Percentiles rank a stretch among this genome's conserved stretches.
Evolutionary conservation across 2,888 invertebrate species (phyloP).

Genomic region (Theodoxus fluviatilis): DNA sequence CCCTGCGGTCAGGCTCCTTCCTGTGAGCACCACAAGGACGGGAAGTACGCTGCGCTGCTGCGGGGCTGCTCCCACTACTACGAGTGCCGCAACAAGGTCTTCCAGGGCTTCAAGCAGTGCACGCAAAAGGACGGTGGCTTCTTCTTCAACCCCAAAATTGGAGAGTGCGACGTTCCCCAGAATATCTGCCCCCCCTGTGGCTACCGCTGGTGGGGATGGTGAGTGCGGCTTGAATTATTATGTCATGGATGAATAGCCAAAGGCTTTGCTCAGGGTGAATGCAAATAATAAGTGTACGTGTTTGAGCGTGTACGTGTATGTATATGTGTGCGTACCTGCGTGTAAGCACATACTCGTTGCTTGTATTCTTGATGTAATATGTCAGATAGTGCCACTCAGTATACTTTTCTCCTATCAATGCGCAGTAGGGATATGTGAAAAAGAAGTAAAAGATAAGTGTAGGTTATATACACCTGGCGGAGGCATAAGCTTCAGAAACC

Average conservation of each 20-base stretch:
- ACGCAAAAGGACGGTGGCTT: constrained; percentile 33
- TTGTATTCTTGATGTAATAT: too few species aligned
- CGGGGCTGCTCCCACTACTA: constrained; percentile 39
- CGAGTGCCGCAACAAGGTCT: constrained; percentile 32
- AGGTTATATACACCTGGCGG: too few species aligned
- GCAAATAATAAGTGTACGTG: not conserved
- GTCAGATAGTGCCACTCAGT: too few species aligned
- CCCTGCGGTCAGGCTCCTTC: constrained; percentile 35
- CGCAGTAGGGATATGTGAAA: too few species aligned
- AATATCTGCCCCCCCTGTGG: constrained; percentile 45
- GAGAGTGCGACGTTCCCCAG: constrained; percentile 38
- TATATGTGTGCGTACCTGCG: not conserved
- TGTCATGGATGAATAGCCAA: not conserved
- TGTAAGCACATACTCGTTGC: too few species aligned
- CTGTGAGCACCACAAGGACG: constrained; percentile 33
- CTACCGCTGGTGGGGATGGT: constrained; percentile 44
- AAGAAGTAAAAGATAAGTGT: too few species aligned
- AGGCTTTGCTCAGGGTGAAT: not conserved
- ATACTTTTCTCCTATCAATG: too few species aligned
- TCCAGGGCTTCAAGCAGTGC: constrained; percentile 35
- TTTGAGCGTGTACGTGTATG: not conserved
- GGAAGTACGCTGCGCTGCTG: constrained; percentile 33
- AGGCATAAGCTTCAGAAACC: too few species aligned
- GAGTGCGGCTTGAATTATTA: constrained; percentile 18
- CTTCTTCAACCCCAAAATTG: constrained; percentile 38